phyloP scores from a whole-genome alignment of 35 echinoderm and acorn worm genomes.

The Ophiothrix spiculata region DNA sequence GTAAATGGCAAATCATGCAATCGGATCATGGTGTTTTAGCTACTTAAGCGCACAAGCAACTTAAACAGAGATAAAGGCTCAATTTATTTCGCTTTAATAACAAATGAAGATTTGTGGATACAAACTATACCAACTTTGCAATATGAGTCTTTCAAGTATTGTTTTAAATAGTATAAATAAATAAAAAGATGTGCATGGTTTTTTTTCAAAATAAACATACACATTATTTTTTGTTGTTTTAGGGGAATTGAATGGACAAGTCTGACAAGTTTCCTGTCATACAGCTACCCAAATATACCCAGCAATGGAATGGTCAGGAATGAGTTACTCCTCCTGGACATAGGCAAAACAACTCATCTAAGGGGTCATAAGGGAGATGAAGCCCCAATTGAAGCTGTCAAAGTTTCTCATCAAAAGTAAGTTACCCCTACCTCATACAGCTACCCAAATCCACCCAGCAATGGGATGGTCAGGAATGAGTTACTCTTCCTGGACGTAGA shows the following conservation, averaged over 20 bases:
- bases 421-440: slow-evolving; percentile 31
- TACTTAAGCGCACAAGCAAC: too few relatives aligned
- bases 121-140: too few relatives aligned
- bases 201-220: too few relatives aligned
- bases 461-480: slow-evolving; percentile 85
- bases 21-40: too few relatives aligned
- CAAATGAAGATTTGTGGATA: too few relatives aligned
- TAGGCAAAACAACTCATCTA: slow-evolving; percentile 68
- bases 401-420: slow-evolving; percentile 95
- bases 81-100: too few relatives aligned
- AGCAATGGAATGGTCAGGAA: slow-evolving; percentile 83
- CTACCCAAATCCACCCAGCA: slow-evolving; percentile 82
- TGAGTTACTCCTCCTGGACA: slow-evolving; percentile 81
- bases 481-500: slow-evolving; percentile 75
- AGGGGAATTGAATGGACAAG: slow-evolving; percentile 95
- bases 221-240: slow-evolving; percentile 11
- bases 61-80: too few relatives aligned
- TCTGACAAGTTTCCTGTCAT: slow-evolving; percentile 84
- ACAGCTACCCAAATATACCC: slow-evolving; percentile 77
- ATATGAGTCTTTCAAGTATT: too few relatives aligned
- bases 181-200: slow-evolving; percentile 43
- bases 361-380: slow-evolving; percentile 89
- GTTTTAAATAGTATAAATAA: background rate
- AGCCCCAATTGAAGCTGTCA: slow-evolving; percentile 77
- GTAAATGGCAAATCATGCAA: too few relatives aligned